Conservation (phyloP, 2,888 invertebrate genomes). For the Rhagium mordax region DNA sequence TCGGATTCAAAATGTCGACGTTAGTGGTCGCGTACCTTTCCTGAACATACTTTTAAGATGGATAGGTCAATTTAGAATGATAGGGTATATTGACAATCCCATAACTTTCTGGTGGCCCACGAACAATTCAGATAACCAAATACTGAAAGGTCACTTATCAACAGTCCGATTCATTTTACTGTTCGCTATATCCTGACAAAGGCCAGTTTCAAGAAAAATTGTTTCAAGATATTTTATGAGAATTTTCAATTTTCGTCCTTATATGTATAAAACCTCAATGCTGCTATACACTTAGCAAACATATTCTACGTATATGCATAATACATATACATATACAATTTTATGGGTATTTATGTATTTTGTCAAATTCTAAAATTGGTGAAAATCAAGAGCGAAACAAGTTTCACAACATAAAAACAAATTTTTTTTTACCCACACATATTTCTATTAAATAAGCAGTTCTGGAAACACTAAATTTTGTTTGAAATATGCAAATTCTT, state of each 20-base stretch:
- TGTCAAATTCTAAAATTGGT: no score
- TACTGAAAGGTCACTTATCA: conserved; percentile 31
- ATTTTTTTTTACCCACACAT: no score
- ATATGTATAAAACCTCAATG: no score
- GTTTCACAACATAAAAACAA: no score
- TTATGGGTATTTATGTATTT: no score
- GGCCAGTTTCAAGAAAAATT: neutral
- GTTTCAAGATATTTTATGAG: neutral
- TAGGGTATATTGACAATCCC: conserved; percentile 19
- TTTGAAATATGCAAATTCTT: no score
- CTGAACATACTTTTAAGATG: conserved; percentile 7
- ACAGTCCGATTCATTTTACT: conserved; percentile 4
- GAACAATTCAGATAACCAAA: conserved; percentile 27
- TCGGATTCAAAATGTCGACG: neutral
- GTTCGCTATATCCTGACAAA: neutral
- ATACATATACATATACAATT: no score
- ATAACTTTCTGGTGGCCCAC: conserved; percentile 20
- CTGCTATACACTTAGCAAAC: no score
- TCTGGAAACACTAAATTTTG: no score
- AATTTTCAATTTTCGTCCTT: neutral
- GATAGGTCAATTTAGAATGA: conserved; percentile 22
- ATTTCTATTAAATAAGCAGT: no score
- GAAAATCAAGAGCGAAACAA: no score
- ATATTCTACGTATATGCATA: no score
- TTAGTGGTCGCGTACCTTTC: neutral